Percentiles rank a stretch among this genome's conserved stretches.
These are phyloP conservation scores for Cephus nigrinus DNA, from an alignment of 2,888 invertebrate species.

Conservation along the genomic window DNA sequence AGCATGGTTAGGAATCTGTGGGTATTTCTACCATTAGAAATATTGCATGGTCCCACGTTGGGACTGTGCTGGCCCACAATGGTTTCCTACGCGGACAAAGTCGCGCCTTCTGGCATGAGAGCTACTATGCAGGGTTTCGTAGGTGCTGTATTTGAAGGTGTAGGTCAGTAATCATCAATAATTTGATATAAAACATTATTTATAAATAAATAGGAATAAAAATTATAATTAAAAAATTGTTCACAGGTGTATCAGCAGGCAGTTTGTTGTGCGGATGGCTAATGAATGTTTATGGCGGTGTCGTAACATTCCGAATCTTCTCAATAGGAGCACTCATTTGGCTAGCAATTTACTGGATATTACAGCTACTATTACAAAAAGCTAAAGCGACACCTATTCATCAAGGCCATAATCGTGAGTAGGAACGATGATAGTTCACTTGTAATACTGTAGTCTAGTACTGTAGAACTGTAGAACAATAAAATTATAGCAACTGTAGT, in stretches of 20 bases:
- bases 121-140: slow-evolving; percentile 88
- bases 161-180: slow-evolving; percentile 67
- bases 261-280: slow-evolving; percentile 82
- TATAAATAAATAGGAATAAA: not conserved
- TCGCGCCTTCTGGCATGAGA: slow-evolving; percentile 86
- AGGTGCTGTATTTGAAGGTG: slow-evolving; percentile 88
- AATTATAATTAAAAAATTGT: not conserved
- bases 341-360: slow-evolving; percentile 56
- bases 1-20: slow-evolving; percentile 84
- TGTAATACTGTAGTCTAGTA: not conserved
- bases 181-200: not conserved
- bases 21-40: slow-evolving; percentile 86
- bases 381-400: slow-evolving; percentile 53
- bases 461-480: not conserved
- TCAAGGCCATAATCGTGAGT: slow-evolving; percentile 63
- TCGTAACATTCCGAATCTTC: slow-evolving; percentile 77
- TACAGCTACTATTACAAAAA: slow-evolving; percentile 54
- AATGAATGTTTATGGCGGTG: slow-evolving; percentile 75
- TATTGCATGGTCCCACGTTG: slow-evolving; percentile 88
- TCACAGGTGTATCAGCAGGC: slow-evolving; percentile 77
- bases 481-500: not conserved
- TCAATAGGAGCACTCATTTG: slow-evolving; percentile 75
- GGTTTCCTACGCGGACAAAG: slow-evolving; percentile 87
- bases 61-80: slow-evolving; percentile 90
- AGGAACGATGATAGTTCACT: slow-evolving; percentile 13